A percentile compares a stretch with the other conserved stretches of the same genome.
Conservation (phyloP, 2,113 vertebrate species). For the Scophthalmus maximus region DNA sequence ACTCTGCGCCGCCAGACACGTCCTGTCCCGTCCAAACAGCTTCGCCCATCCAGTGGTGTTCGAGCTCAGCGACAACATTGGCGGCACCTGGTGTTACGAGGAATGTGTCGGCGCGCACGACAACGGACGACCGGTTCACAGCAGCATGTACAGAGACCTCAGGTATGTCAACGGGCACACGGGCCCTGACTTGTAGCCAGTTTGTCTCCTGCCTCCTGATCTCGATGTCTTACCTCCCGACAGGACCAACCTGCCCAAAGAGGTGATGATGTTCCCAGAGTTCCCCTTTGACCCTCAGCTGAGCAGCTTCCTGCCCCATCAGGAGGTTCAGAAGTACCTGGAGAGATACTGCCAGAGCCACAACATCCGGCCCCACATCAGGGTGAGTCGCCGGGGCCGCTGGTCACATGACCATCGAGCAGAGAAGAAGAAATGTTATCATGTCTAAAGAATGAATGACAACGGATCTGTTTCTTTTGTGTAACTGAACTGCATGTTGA, state of each 20-base stretch:
- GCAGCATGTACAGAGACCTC: slow-evolving; percentile 88
- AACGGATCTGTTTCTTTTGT: too few species aligned
- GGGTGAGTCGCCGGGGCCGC: too few species aligned
- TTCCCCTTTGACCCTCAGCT: slow-evolving; percentile 82
- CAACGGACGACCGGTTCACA: slow-evolving; percentile 59
- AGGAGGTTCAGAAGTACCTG: slow-evolving; percentile 82
- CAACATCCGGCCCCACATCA: slow-evolving; percentile 74
- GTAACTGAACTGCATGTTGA: too few species aligned
- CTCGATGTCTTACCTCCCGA: neutral
- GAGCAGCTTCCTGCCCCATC: slow-evolving; percentile 84
- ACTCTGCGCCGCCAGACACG: slow-evolving; percentile 82
- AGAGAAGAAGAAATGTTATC: too few species aligned
- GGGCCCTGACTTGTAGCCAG: too few species aligned
- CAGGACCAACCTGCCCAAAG: slow-evolving; percentile 88
- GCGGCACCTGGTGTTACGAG: slow-evolving; percentile 86
- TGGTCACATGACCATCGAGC: neutral
- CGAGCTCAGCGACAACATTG: slow-evolving; percentile 73
- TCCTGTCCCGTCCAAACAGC: slow-evolving; percentile 66
- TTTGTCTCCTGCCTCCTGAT: too few species aligned
- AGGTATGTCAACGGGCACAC: too few species aligned
- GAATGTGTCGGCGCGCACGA: slow-evolving; percentile 61
- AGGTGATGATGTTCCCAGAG: slow-evolving; percentile 88
- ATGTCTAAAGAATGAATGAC: too few species aligned
- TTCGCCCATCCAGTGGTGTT: slow-evolving; percentile 82
- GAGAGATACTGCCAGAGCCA: slow-evolving; percentile 77